phyloP scores from a whole-genome alignment of 2,888 invertebrate species.

The Diabrotica balteata region DNA sequence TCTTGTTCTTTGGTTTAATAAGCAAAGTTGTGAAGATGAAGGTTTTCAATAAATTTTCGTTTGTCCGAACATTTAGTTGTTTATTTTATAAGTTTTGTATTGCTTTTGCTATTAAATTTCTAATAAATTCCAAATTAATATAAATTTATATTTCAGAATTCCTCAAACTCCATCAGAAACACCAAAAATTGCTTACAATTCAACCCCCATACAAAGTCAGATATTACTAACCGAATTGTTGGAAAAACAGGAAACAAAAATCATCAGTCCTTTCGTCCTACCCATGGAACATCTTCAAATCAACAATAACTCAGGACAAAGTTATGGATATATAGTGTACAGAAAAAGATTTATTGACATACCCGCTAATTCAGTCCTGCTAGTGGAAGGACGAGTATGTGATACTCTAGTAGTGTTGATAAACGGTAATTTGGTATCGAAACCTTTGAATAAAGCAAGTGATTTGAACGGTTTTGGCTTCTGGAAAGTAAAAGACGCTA shows the following conservation, averaged over 20 bases:
- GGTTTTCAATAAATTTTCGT: too few relatives aligned
- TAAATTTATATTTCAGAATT: slow-evolving; percentile 29
- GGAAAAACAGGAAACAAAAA: slow-evolving; percentile 33
- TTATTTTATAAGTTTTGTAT: too few relatives aligned
- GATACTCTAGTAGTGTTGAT: slow-evolving; percentile 63
- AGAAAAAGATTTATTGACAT: slow-evolving; percentile 53
- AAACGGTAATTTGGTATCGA: slow-evolving; percentile 56
- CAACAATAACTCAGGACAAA: slow-evolving; percentile 62
- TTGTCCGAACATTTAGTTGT: too few relatives aligned
- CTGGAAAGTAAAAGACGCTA: slow-evolving; percentile 54
- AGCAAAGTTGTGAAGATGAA: too few relatives aligned
- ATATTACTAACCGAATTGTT: slow-evolving; percentile 39
- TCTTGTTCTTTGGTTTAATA: too few relatives aligned
- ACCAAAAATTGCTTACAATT: slow-evolving; percentile 82
- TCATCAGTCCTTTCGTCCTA: slow-evolving; percentile 32
- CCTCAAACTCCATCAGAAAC: slow-evolving; percentile 75
- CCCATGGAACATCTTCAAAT: slow-evolving; percentile 55
- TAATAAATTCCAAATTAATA: too few relatives aligned
- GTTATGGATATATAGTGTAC: slow-evolving; percentile 66
- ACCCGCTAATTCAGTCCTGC: slow-evolving; percentile 47
- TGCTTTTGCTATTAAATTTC: too few relatives aligned
- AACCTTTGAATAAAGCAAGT: slow-evolving; percentile 42
- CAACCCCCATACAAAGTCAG: slow-evolving; percentile 64
- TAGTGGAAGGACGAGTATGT: slow-evolving; percentile 56
- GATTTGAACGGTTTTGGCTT: slow-evolving; percentile 60